Base-by-base conservation (phyloP, 2,797 vertebrate genomes). In the Peromyscus melanophrys region DNA sequence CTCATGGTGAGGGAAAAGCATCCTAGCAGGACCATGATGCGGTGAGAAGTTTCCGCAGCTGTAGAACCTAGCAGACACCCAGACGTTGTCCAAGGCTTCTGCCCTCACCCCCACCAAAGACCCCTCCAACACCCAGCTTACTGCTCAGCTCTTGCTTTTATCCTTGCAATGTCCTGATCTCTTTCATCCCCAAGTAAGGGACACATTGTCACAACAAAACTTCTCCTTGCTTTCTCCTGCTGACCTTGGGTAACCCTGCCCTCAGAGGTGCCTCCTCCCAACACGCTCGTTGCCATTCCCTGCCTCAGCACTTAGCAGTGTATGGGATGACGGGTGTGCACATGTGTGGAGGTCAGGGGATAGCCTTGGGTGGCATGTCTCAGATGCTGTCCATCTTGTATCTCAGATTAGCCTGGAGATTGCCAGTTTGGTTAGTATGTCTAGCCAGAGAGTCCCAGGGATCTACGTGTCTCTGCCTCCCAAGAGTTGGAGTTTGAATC, bases 121-220 rank as follows among this genome's bases (percentile, higher is more conserved):
- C 11, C 12, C 19, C 12, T 75, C 5, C 16, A 63, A 10, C 14
- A 37, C 34, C 55, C 55, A 57, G 12, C 31, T 40, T 8, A 13
- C 23, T 1, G 1, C 46, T 71, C 9, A 57, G 55, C 65, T 67
- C 16, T 0, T 7, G 12, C 4, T 12, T 8, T 1, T 5, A 6
- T 5, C 34, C 46, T 37, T 40, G 46, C 40, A 52, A 17, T 0
- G 4, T 12, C 9, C 19, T 46, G 11, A 63, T 19, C 7, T 80
- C n/a, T 78, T 73, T 84, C 61, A 21, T 21, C 61, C 1, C 23
- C 17, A n/a, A 43, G 13, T 11, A 9, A 0, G 1, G 4, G 2
- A 16, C n/a, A 4, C 40, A 0, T 3, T 1, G 19, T 16, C 49
- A 40, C 16, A 81, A 46, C 19, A 46, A 25, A 29, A 17, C 40